Evolutionary conservation across 2,113 vertebrate genomes (phyloP).

Genomic region (Tragulus kanchil): DNA sequence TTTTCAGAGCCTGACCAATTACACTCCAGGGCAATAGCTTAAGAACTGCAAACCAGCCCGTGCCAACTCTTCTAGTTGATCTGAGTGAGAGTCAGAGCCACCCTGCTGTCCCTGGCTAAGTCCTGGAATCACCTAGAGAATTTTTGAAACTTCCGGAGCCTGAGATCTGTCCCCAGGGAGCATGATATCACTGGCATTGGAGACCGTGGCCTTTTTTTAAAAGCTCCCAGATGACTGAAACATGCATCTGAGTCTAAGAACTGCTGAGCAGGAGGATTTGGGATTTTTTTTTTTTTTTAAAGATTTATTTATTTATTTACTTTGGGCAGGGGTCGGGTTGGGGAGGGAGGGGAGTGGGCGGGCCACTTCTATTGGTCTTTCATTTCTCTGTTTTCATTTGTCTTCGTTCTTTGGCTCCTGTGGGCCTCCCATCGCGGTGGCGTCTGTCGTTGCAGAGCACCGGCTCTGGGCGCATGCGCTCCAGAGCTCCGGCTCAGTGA

Average conservation of each 20-base stretch:
- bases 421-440: too few relatives aligned
- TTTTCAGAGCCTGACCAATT: constrained; percentile 66
- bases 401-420: too few relatives aligned
- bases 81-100: neutral
- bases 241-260: neutral
- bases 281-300: too few relatives aligned
- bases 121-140: neutral
- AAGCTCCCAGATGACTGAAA: neutral
- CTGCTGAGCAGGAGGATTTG: neutral
- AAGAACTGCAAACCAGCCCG: neutral
- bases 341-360: too few relatives aligned
- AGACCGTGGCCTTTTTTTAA: neutral
- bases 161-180: neutral
- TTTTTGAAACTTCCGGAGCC: neutral
- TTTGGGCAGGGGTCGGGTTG: too few relatives aligned
- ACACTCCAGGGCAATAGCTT: neutral
- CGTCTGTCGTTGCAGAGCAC: too few relatives aligned
- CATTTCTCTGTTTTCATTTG: too few relatives aligned
- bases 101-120: rapidly evolving
- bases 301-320: too few relatives aligned
- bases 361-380: too few relatives aligned
- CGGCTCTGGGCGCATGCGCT: too few relatives aligned
- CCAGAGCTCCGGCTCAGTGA: too few relatives aligned
- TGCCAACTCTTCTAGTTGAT: neutral
- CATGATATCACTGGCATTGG: neutral